Evolutionary conservation across 2,888 invertebrate genomes (phyloP), one percentile per base, ranked within the genome.

Genomic region (Criorhina ranunculi): DNA sequence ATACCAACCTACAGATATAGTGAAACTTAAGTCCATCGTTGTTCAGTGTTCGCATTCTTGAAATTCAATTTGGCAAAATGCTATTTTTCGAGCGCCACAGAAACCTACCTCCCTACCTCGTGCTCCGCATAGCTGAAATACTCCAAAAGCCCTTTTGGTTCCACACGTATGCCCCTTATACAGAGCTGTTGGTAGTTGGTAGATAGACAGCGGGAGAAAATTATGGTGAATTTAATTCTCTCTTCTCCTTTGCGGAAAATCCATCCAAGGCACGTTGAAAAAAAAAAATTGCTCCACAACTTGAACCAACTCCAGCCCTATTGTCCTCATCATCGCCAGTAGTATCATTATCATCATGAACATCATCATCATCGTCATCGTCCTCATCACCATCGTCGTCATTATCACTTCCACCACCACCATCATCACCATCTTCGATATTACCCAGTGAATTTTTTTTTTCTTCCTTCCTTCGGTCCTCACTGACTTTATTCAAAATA

Each of bases 21-120:
- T 4, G 9, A 19, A 80, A 49, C 44, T 59, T 15, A 31, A 75
- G 53, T 60, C 60, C 78, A 46, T 72, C 19, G 33, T n/a, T 73
- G 33, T 37, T 59, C 53, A 31, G 40, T 67, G 67, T 40, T 83
- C 17, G 55, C 73, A 72, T 83, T 83, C 57, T 73, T 79, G 55
- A 79, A 83, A 83, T 83, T 83, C 73, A 83, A 83, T 83, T 83
- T 83, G 73, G 73, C 55, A 55, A 83, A 78, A 77, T 73, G 42
- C 12, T 51, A 37, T 78, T 78, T 66, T 67, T 67, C 46, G 62
- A 67, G 59, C 69, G 51, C 75, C 33, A 64, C 72, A 64, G 62
- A 44, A 55, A 66, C 24, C n/a, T 33, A 19, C 7, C 33, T 49
- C 15, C 19, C 29, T 8, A 17, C 8, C 17, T 60, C n/a, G 19